Evolutionary conservation across 2,888 invertebrate species (phyloP), one percentile per base, ranked within the genome.

Genomic region (Dorcus parallelipipedus): DNA sequence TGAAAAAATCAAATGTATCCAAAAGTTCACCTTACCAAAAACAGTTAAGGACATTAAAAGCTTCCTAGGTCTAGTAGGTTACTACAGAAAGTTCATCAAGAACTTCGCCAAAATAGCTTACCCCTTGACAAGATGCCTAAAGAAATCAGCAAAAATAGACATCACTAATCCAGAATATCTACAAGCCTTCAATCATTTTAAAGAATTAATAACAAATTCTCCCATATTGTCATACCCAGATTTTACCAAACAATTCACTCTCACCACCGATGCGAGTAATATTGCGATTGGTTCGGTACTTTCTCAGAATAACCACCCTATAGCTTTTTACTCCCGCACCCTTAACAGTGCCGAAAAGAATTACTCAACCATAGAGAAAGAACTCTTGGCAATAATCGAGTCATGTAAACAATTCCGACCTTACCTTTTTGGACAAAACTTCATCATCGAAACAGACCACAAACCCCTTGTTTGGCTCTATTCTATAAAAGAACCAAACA

Each of bases 251-350:
- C n/a, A 49, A 42, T 64, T 64, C 54, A 7, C 17, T 9, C 20
- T 63, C 38, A 61, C 60, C 2, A 64, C 61, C 1, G 63, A 63
- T 41, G 63, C 61, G 7, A 48, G 52, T 10, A 50, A 57, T 33
- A 20, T 52, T 20, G 61, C 61, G 3, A 61, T 64, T 17, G 62
- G 64, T 7, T 53, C 53, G 3, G 61, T 66, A 14, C 45, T 65
- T 20, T 64, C 63, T 2, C 62, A 66, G 56, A 20, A 20, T 20
- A 20, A 20, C 3, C 20, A 20, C 20, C 20, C 20, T 20, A 55
- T 57, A 33, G 40, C 48, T 50, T 45, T 49, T 80, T 0, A 52
- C 33, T 26, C 54, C 23, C 14, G 14, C 14, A 14, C 1, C 14
- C 14, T 14, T 14, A 14, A 14, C 14, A 14, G 14, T 14, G 14